These are phyloP conservation scores for Drosophila kokeensis DNA, from an alignment of 2,888 invertebrate species.

Conservation along the genomic window DNA sequence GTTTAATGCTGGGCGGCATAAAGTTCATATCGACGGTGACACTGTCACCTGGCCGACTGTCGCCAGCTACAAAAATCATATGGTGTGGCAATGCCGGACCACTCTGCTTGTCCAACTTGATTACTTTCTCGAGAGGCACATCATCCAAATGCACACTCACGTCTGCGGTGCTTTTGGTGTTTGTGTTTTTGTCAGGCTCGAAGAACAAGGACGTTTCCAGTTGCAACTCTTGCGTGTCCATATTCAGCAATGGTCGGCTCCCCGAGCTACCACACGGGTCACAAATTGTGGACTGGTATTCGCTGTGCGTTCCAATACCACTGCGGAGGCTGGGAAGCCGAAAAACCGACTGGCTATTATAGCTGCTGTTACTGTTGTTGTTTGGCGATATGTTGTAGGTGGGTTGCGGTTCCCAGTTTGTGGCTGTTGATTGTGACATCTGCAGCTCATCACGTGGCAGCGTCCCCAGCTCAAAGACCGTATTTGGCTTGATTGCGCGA, in stretches of 20 bases:
- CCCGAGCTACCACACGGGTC: neutral
- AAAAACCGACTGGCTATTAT: conserved; percentile 60
- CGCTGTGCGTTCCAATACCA: conserved; percentile 41
- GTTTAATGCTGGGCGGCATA: conserved; percentile 62
- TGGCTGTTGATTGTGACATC: neutral
- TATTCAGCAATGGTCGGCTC: conserved; percentile 33
- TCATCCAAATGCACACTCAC: neutral
- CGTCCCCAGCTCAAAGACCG: conserved; percentile 38
- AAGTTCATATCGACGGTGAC: conserved; percentile 50
- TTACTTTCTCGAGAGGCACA: no score
- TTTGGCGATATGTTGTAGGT: neutral
- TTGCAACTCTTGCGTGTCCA: conserved; percentile 31
- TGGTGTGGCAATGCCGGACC: conserved; percentile 1
- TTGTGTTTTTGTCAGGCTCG: neutral
- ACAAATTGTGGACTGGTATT: neutral
- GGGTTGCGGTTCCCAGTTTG: neutral
- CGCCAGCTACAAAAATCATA: conserved; percentile 25
- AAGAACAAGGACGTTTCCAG: conserved; percentile 13
- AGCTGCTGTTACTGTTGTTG: neutral
- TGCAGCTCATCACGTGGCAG: neutral
- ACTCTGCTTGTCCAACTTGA: no score
- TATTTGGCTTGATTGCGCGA: conserved; percentile 34
- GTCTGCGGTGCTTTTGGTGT: neutral
- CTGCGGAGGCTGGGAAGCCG: conserved; percentile 49
- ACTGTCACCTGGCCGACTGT: neutral